Evolutionary conservation across 2,797 vertebrate species (phyloP).

Genomic region (Cossypha dichroa): DNA sequence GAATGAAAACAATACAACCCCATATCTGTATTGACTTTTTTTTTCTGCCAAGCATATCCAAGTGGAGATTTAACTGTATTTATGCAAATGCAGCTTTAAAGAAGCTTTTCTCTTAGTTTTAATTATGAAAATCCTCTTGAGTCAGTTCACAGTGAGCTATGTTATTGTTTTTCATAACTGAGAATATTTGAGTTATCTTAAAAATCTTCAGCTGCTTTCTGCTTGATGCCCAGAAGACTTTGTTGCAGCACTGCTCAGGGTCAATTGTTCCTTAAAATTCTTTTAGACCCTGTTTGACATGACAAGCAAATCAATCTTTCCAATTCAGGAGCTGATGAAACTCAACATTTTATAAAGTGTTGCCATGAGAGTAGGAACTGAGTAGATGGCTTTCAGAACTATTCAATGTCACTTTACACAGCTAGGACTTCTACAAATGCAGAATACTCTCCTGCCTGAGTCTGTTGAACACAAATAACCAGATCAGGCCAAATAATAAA

Average conservation of each 20-base stretch:
- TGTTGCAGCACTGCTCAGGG: constrained; percentile 58
- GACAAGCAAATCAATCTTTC: constrained; percentile 82
- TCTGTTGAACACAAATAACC: constrained; percentile 33
- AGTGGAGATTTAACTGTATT: constrained; percentile 36
- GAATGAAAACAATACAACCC: constrained; percentile 22
- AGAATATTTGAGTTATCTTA: constrained; percentile 68
- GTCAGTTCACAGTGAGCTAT: constrained; percentile 25
- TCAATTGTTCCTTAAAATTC: constrained; percentile 79
- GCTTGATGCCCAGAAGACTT: constrained; percentile 65
- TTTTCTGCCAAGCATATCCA: neutral
- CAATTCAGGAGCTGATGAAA: constrained; percentile 76
- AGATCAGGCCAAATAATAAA: constrained; percentile 1
- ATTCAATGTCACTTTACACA: constrained; percentile 59
- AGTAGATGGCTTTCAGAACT: constrained; percentile 71
- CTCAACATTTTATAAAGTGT: constrained; percentile 75
- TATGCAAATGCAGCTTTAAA: constrained; percentile 56
- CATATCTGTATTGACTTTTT: neutral
- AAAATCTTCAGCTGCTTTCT: constrained; percentile 68
- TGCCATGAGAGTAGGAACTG: constrained; percentile 71
- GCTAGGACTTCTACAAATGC: constrained; percentile 49
- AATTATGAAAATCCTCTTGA: constrained; percentile 73
- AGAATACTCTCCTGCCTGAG: constrained; percentile 20
- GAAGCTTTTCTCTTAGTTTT: constrained; percentile 57
- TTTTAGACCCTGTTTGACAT: constrained; percentile 76
- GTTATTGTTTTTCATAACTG: constrained; percentile 42